phyloP scores from a whole-genome alignment of 1,140 invertebrate genomes.

The Cepaea nemoralis region DNA sequence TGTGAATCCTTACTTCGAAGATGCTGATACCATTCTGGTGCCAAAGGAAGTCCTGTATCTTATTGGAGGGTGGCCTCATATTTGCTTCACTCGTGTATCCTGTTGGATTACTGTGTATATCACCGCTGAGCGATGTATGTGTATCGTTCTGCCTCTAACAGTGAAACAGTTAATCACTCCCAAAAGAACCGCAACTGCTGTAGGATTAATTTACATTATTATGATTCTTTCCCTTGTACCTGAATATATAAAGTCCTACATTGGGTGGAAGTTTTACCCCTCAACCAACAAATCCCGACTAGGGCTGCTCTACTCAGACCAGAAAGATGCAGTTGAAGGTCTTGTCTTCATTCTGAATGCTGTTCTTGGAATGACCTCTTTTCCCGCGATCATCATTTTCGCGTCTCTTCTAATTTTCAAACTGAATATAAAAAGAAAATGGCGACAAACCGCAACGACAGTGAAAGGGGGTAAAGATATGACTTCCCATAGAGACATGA shows the following conservation, averaged over 20 bases:
- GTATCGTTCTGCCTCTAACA: neutral
- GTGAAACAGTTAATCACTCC: neutral
- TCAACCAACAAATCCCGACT: neutral
- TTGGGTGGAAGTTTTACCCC: constrained; percentile 10
- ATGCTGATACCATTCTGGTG: neutral
- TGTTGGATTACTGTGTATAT: constrained; percentile 28
- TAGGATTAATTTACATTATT: neutral
- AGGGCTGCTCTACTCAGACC: neutral
- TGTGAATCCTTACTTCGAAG: constrained; percentile 1
- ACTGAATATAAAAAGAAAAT: constrained; percentile 4
- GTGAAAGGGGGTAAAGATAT: neutral
- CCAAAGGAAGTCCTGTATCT: neutral
- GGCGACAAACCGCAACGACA: neutral
- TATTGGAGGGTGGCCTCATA: constrained; percentile 6
- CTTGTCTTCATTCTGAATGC: neutral
- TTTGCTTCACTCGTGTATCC: neutral
- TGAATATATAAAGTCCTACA: neutral
- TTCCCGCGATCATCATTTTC: neutral
- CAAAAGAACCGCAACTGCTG: neutral
- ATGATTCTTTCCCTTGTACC: neutral
- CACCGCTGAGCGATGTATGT: constrained; percentile 17
- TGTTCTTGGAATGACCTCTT: neutral
- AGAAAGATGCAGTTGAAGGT: neutral
- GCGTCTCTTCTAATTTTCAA: neutral
- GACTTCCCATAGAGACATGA: neutral